Evolutionary conservation across 2,113 vertebrate genomes (phyloP).

Genomic region (Microcebus griseorufus): DNA sequence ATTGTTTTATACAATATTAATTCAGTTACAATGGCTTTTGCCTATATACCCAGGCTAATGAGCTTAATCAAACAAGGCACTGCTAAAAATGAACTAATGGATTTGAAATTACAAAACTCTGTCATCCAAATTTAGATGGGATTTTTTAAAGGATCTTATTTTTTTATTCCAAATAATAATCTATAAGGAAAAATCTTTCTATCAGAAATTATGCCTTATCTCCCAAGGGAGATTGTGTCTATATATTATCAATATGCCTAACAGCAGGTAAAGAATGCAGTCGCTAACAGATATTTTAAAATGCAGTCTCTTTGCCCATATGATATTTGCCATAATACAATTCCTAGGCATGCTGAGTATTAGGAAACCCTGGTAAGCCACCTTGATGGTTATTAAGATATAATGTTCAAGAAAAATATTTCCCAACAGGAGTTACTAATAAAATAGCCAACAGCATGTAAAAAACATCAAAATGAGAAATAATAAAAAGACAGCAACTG

Average conservation of each 20-base stretch:
- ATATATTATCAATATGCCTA: slow-evolving; percentile 3
- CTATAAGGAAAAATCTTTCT: neutral
- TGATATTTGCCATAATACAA: slow-evolving; percentile 15
- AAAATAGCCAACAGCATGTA: slow-evolving; percentile 24
- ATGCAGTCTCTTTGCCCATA: slow-evolving; percentile 44
- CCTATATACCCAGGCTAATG: neutral
- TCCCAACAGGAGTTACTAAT: slow-evolving; percentile 51
- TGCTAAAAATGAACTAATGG: slow-evolving; percentile 45
- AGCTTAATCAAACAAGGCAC: slow-evolving; percentile 43
- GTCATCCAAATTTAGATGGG: slow-evolving; percentile 27
- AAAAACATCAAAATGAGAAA: slow-evolving; percentile 58
- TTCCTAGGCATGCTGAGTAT: neutral
- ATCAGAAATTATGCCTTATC: slow-evolving; percentile 15
- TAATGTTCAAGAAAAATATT: slow-evolving; percentile 61
- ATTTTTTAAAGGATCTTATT: slow-evolving; percentile 28
- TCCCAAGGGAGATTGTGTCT: neutral
- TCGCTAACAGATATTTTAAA: neutral
- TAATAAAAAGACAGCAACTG: slow-evolving; percentile 43
- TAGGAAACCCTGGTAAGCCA: slow-evolving; percentile 37
- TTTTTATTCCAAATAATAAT: neutral
- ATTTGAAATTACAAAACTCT: slow-evolving; percentile 52
- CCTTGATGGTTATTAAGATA: slow-evolving; percentile 60
- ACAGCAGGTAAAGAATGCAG: neutral
- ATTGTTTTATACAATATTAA: slow-evolving; percentile 58
- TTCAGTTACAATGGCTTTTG: slow-evolving; percentile 33